Evolutionary conservation across 2,888 invertebrate species (phyloP).

Genomic region (Ctena decussata): DNA sequence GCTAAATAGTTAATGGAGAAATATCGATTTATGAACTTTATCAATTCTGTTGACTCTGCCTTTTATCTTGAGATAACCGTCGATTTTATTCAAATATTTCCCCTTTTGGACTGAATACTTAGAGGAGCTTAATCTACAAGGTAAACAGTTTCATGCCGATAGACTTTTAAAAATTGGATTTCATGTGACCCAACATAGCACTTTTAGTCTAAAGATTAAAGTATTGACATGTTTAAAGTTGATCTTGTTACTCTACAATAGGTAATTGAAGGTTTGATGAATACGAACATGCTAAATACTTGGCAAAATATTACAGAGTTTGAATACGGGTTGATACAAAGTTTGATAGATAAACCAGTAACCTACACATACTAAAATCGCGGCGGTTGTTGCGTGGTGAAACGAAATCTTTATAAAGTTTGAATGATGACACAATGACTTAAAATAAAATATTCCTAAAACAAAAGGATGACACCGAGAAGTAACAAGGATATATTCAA

Average conservation of each 20-base stretch:
- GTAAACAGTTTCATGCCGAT: not conserved
- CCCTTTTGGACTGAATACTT: not conserved
- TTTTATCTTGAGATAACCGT: not conserved
- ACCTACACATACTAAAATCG: not conserved
- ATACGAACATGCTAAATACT: not conserved
- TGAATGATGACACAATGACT: not conserved
- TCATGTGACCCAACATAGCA: not conserved
- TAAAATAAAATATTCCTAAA: too few species aligned
- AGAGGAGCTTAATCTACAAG: not conserved
- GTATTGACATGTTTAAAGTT: conserved; percentile 5
- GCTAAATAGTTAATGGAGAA: too few species aligned
- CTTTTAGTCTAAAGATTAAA: conserved; percentile 3
- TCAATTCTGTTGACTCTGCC: not conserved
- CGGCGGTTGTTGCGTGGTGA: too few species aligned
- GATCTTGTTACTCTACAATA: not conserved
- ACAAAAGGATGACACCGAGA: too few species aligned
- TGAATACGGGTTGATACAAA: not conserved
- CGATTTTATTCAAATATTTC: not conserved
- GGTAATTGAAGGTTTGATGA: not conserved
- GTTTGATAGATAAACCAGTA: not conserved
- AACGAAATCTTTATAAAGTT: not conserved
- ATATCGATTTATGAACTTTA: not conserved
- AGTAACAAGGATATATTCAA: too few species aligned
- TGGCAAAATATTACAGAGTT: not conserved
- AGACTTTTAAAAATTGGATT: conserved; percentile 3